These are phyloP conservation scores for Stenodera caucasica DNA, from an alignment of 2,888 invertebrate species.

Conservation along the genomic window DNA sequence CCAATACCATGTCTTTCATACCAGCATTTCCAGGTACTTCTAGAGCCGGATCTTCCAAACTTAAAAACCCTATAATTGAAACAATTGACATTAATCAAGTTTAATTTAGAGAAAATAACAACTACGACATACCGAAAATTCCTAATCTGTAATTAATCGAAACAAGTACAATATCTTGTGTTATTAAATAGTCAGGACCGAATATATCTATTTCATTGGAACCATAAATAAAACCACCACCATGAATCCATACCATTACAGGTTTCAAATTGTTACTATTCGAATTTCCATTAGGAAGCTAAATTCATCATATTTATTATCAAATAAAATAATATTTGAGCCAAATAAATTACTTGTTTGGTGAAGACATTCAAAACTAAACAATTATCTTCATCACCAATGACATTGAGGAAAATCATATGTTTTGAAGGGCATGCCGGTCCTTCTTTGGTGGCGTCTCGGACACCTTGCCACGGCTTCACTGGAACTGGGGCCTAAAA, in stretches of 20 bases:
- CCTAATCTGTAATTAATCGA: conserved; percentile 52
- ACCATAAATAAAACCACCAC: conserved; percentile 52
- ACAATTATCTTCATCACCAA: conserved; percentile 60
- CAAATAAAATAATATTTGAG: too few relatives aligned
- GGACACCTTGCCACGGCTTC: conserved; percentile 39
- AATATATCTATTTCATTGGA: conserved; percentile 46
- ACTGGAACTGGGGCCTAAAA: conserved; percentile 39
- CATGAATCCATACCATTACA: conserved; percentile 56
- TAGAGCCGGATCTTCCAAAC: conserved; percentile 55
- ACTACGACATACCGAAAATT: conserved; percentile 45
- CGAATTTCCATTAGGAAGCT: conserved; percentile 26
- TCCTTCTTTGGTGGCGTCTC: conserved; percentile 38
- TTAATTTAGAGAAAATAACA: not conserved
- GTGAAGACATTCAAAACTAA: conserved; percentile 59
- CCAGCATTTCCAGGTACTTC: conserved; percentile 61
- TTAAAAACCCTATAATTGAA: conserved; percentile 55
- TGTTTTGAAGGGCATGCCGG: conserved; percentile 42
- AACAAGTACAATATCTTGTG: conserved; percentile 50
- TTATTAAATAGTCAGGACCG: conserved; percentile 51
- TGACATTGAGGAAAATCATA: conserved; percentile 46
- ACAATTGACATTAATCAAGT: conserved; percentile 14
- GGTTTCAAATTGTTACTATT: conserved; percentile 38
- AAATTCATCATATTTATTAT: too few relatives aligned
- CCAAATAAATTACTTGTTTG: conserved; percentile 48
- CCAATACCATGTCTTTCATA: conserved; percentile 59